Conservation (phyloP, 2,888 invertebrate genomes). For the Linyphia triangularis region DNA sequence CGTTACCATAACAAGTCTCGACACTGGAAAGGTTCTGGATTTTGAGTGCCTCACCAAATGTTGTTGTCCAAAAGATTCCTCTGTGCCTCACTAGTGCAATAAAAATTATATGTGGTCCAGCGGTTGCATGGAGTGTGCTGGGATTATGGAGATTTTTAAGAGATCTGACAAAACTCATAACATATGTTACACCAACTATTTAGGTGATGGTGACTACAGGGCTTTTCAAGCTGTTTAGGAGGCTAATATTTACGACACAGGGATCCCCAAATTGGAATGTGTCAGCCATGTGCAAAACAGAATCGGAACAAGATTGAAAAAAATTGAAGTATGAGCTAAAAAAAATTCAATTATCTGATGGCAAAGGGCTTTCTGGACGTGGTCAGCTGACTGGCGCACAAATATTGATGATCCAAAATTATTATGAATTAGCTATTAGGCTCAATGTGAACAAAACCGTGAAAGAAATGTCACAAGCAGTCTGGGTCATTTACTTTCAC, state of each 20-base stretch:
- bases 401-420: background rate
- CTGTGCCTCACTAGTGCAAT: background rate
- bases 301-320: background rate
- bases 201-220: too few species aligned
- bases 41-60: too few species aligned
- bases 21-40: too few species aligned
- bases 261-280: too few species aligned
- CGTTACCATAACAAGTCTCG: background rate
- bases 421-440: conserved; percentile 3
- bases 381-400: background rate
- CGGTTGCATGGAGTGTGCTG: too few species aligned
- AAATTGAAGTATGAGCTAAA: background rate
- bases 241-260: background rate
- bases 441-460: background rate
- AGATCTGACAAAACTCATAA: background rate
- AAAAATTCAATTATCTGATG: background rate
- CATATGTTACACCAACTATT: background rate
- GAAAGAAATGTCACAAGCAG: background rate
- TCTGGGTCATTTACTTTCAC: conserved; percentile 20
- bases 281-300: background rate
- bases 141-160: too few species aligned
- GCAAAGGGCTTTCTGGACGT: background rate
- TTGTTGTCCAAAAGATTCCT: too few species aligned
- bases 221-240: too few species aligned
- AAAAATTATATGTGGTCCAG: background rate